Evolutionary conservation across 2,888 invertebrate species (phyloP).

Genomic region (Antheraea yamamai): DNA sequence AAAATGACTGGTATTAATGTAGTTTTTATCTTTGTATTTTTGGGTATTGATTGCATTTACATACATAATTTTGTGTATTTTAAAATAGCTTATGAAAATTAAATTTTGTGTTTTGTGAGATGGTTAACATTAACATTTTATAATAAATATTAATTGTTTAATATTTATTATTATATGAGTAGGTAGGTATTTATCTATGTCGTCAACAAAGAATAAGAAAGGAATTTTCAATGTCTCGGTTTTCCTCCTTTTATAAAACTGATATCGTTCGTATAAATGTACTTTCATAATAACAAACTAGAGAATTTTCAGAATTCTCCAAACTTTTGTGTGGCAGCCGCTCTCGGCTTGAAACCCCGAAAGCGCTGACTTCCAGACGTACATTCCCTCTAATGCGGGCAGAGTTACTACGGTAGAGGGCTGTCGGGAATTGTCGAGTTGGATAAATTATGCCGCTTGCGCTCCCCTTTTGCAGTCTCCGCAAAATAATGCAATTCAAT

Average conservation of each 20-base stretch:
- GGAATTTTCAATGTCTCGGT: slow-evolving; percentile 22
- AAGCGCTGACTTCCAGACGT: slow-evolving; percentile 74
- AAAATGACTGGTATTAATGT: not conserved
- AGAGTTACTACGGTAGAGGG: slow-evolving; percentile 64
- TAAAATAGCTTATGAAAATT: not conserved
- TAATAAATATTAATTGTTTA: too few relatives aligned
- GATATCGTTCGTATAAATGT: slow-evolving; percentile 62
- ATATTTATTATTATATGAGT: too few relatives aligned
- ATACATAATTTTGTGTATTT: not conserved
- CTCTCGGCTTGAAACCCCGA: slow-evolving; percentile 69
- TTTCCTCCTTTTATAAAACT: slow-evolving; percentile 59
- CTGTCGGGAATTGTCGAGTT: slow-evolving; percentile 73
- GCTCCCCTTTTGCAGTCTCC: slow-evolving; percentile 70
- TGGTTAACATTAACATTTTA: too few relatives aligned
- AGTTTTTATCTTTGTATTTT: not conserved
- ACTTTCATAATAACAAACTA: slow-evolving; percentile 75
- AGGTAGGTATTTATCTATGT: not conserved
- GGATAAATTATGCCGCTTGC: slow-evolving; percentile 71
- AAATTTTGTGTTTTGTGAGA: not conserved
- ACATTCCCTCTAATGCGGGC: slow-evolving; percentile 69
- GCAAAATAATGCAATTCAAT: slow-evolving; percentile 76
- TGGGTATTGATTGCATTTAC: not conserved
- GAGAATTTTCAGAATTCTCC: slow-evolving; percentile 75
- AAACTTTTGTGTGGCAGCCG: slow-evolving; percentile 69
- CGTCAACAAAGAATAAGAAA: slow-evolving; percentile 15